Evolutionary conservation across 2,888 invertebrate species (phyloP), one percentile per base, ranked within the genome.

Genomic region (Lissonota sp.): DNA sequence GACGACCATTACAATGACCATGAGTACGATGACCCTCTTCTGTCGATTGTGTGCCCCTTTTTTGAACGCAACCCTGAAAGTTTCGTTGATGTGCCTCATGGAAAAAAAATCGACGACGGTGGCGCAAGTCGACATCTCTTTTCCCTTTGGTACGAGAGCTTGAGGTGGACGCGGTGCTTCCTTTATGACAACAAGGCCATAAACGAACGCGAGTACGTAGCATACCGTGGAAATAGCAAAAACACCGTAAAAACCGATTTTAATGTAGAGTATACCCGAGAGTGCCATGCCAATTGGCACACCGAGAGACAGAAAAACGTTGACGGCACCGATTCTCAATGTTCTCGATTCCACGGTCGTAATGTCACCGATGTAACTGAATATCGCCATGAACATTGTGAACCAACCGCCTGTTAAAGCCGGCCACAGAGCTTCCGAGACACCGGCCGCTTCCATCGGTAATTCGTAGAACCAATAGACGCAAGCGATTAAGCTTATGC

Each of bases 251-350:
- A 97, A 95, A 0, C 97, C 97, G 77, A 97, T 96, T 92, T 96
- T 94, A 67, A 95, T 94, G 88, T 96, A 95, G 12, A 98, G 93
- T 71, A 97, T 95, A 0, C 98, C 98, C 89, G 97, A 97, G 4
- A 97, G 93, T 5, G 97, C 97, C 88, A 97, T 96, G n/a, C 98
- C 98, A 7, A 98, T 95, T 0, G 98, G 97, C 74, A 97, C 96
- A 37, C 98, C 97, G 62, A 98, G 93, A 0, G 98, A 98, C 86
- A 97, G 96, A 92, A 97, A 98, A 6, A 98, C 95, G 93, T 98
- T 98, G 83, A 97, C 96, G 69, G 98, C 95, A 39, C 98, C 97
- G 87, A 98, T 97, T 82, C 98, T 93, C 62, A 97, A 93, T 26
- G 98, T 98, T 86, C 98, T 95, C 86, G 96, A 96, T 91, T 97